phyloP scores from a whole-genome alignment of 2,113 vertebrate genomes.

The Bettongia penicillata region DNA sequence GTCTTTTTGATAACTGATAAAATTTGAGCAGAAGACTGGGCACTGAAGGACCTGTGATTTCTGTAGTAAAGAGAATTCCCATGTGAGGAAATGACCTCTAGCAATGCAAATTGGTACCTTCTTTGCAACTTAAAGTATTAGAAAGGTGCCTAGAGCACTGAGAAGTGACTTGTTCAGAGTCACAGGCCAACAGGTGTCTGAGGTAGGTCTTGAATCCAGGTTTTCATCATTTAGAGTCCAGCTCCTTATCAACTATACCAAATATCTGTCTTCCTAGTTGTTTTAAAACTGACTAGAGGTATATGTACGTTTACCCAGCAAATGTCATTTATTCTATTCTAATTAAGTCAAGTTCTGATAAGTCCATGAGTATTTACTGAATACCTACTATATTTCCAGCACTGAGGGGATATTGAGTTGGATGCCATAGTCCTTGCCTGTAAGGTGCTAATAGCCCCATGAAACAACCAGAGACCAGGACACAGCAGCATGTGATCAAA shows the following conservation, averaged over 20 bases:
- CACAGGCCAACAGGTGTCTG: neutral
- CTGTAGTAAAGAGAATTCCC: neutral
- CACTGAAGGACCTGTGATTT: neutral
- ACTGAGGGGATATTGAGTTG: neutral
- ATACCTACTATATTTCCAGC: neutral
- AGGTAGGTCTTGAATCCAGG: neutral
- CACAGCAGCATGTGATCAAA: neutral
- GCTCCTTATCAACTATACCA: neutral
- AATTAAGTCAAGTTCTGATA: neutral
- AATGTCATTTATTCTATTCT: neutral
- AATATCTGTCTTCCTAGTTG: neutral
- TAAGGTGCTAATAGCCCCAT: neutral
- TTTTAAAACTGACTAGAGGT: neutral
- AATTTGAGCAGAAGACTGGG: neutral
- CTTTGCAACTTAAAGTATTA: neutral
- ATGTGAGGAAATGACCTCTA: neutral
- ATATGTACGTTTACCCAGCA: neutral
- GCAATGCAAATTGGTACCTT: neutral
- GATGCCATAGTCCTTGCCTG: neutral
- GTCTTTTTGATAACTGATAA: neutral
- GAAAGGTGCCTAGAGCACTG: neutral
- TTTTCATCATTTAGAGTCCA: neutral
- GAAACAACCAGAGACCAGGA: neutral
- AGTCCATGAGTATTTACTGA: too few relatives aligned
- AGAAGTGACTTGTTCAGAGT: neutral